Percentiles rank a stretch among this genome's conserved stretches.
These are phyloP conservation scores for Austrofundulus limnaeus DNA, from an alignment of 2,113 vertebrate species.

Conservation along the genomic window DNA sequence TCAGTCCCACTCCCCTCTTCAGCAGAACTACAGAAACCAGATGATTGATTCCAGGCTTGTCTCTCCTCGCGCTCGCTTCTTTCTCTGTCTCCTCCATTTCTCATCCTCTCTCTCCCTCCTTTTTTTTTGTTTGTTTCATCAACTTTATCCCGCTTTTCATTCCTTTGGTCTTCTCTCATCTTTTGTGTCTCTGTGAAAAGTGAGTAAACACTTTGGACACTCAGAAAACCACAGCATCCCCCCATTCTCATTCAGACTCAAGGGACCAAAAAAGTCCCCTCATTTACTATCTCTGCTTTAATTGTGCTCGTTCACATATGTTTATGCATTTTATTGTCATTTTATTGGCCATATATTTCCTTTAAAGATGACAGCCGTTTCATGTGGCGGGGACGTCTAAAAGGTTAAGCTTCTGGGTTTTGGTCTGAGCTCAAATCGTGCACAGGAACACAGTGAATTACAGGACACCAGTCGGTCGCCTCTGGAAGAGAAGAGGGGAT, in stretches of 20 bases:
- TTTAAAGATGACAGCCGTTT: constrained; percentile 51
- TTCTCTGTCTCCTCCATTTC: constrained; percentile 48
- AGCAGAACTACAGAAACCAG: constrained; percentile 60
- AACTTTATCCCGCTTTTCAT: constrained; percentile 47
- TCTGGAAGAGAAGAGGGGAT: constrained; percentile 66
- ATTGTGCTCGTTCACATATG: constrained; percentile 61
- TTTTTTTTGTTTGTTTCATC: constrained; percentile 25
- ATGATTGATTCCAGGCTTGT: constrained; percentile 89
- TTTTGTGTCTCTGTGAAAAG: constrained; percentile 53
- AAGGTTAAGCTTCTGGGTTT: constrained; percentile 70
- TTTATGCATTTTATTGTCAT: constrained; percentile 68
- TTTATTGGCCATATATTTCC: constrained; percentile 53
- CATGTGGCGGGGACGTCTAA: constrained; percentile 54
- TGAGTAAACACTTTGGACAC: constrained; percentile 77
- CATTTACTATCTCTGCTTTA: constrained; percentile 43
- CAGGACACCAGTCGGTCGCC: constrained; percentile 68
- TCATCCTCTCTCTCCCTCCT: constrained; percentile 33
- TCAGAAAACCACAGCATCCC: constrained; percentile 56
- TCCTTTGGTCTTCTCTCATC: constrained; percentile 29
- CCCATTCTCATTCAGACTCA: constrained; percentile 31
- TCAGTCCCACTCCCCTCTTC: constrained; percentile 59
- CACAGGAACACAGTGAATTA: constrained; percentile 59
- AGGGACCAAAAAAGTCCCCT: constrained; percentile 19
- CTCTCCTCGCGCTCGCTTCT: constrained; percentile 42
- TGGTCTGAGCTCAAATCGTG: constrained; percentile 65